Conservation (phyloP, 2,888 invertebrate species). For the Antheraea yamamai region DNA sequence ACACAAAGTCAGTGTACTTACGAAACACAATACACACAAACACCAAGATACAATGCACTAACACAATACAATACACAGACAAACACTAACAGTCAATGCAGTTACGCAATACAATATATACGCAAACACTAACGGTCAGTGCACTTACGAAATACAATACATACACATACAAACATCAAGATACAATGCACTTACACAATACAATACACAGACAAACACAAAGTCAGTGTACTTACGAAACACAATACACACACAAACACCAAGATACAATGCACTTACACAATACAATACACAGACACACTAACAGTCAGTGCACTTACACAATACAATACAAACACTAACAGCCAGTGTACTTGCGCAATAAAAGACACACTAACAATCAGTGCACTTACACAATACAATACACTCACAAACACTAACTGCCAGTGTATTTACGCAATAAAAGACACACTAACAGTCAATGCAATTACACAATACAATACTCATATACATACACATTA, state of each 20-base stretch:
- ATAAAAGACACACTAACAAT: too few species aligned
- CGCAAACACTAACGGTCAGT: slow-evolving; percentile 49
- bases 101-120: too few species aligned
- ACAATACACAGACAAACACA: too few species aligned
- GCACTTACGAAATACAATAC: too few species aligned
- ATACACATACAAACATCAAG: neutral
- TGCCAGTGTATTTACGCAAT: too few species aligned
- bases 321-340: too few species aligned
- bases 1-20: slow-evolving; percentile 45
- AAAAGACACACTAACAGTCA: too few species aligned
- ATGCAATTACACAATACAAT: too few species aligned
- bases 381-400: slow-evolving; percentile 41
- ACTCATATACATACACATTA: too few species aligned
- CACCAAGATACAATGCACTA: slow-evolving; percentile 41
- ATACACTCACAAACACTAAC: neutral
- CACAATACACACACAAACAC: neutral
- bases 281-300: neutral
- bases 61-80: neutral
- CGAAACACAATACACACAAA: neutral
- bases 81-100: too few species aligned
- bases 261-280: too few species aligned
- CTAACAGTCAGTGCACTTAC: too few species aligned
- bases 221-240: slow-evolving; percentile 45
- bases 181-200: slow-evolving; percentile 41
- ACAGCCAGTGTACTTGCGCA: slow-evolving; percentile 49